Evolutionary conservation across 2,888 invertebrate genomes (phyloP), one percentile per base, ranked within the genome.

Genomic region (Drosophila atripex): DNA sequence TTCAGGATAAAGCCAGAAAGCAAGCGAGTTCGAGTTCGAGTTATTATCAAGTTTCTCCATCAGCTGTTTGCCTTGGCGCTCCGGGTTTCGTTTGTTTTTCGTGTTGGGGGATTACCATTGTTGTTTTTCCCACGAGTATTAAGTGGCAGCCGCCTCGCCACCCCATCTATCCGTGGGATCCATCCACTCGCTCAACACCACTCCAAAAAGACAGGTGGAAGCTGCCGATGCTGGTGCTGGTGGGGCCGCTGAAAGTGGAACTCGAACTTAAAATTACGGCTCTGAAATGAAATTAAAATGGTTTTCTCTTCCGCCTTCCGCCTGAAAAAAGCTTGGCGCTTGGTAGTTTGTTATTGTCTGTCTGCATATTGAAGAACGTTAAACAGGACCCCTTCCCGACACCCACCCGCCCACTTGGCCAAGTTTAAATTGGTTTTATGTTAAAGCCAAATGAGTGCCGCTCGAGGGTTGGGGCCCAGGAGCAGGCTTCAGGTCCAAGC

Each of bases 371-470:
- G 80, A 71, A 51, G 61, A 61, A 70, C 77, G 77, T 82, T 86
- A 75, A 75, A 51, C 77, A 74, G 79, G 55, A 55, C 59, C 60
- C 64, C 49, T 58, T 32, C 18, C 59, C 61, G 39, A 23, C 28
- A 61, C 64, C 73, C 52, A 54, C 70, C 49, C 73, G 57, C 60
- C 64, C 70, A 55, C 59, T 65, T 60, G 56, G 65, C 51, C 56
- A 82, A 88, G 86, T 88, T 82, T 88, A 88, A 82, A 82, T 82
- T 82, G 88, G 88, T 82, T 82, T 82, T 82, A 88, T 86, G 82
- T 88, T 88, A 79, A 82, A 83, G 88, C 82, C 86, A 82, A 82
- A 82, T 82, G 86, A 82, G 86, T 86, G 84, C 52, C 72, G 69
- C 74, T 70, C 50, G 57, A 55, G 45, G 64, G 55, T 59, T 21